Conservation (phyloP, 2,797 vertebrate genomes). For the Myotis pilosus region DNA sequence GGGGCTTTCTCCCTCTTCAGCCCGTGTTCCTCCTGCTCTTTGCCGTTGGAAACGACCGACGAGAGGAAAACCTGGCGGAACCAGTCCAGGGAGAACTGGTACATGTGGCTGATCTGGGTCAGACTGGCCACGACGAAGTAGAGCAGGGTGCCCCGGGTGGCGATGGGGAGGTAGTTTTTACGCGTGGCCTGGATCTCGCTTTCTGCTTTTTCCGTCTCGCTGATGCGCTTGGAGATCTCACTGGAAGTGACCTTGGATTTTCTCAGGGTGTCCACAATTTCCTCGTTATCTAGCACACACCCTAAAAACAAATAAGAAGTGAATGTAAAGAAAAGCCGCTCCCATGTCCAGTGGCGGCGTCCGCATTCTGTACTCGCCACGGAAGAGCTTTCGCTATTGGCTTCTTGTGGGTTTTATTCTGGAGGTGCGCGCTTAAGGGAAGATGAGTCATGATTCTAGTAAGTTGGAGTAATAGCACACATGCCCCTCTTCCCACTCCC, state of each 20-base stretch:
- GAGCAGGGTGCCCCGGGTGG: slow-evolving; percentile 76
- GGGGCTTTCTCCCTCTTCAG: neutral
- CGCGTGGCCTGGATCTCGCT: slow-evolving; percentile 64
- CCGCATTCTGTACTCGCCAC: neutral
- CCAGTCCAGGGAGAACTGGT: slow-evolving; percentile 84
- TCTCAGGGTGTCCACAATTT: slow-evolving; percentile 78
- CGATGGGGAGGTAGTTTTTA: slow-evolving; percentile 78
- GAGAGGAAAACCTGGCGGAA: slow-evolving; percentile 77
- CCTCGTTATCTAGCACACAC: slow-evolving; percentile 80
- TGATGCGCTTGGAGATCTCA: slow-evolving; percentile 74
- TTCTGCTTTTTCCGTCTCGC: slow-evolving; percentile 75
- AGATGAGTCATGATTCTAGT: neutral
- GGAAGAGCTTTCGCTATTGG: neutral
- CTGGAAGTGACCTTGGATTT: slow-evolving; percentile 78
- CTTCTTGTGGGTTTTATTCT: neutral
- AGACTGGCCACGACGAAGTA: slow-evolving; percentile 80
- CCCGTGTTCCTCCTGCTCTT: neutral
- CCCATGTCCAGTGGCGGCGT: neutral
- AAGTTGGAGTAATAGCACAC: neutral
- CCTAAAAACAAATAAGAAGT: slow-evolving; percentile 66
- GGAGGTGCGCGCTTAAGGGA: neutral
- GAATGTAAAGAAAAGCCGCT: neutral
- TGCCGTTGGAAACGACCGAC: slow-evolving; percentile 45
- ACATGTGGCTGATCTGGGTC: slow-evolving; percentile 76
- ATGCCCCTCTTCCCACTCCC: neutral